phyloP scores from a whole-genome alignment of 2,113 vertebrate species.

The Centrocercus urophasianus region DNA sequence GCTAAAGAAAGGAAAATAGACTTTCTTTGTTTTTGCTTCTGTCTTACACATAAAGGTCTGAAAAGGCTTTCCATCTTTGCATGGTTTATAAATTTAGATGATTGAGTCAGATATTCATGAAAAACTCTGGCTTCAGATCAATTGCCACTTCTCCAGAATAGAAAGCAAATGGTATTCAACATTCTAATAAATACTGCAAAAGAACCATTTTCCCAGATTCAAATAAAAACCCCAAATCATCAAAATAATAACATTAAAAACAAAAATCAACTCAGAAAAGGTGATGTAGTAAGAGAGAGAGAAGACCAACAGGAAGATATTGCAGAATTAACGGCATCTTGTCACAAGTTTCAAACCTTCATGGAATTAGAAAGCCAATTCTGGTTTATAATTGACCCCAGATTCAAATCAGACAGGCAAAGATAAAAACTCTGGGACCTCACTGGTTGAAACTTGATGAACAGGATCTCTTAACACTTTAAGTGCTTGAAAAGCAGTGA shows the following conservation, averaged over 20 bases:
- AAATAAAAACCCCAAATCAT: not conserved
- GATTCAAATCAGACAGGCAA: not conserved
- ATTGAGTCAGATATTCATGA: not conserved
- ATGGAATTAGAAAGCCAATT: not conserved
- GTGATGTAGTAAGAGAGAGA: not conserved
- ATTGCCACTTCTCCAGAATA: not conserved
- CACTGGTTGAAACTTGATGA: not conserved
- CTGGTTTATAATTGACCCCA: not conserved
- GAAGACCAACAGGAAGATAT: not conserved
- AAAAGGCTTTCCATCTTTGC: not conserved
- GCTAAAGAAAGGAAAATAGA: not conserved
- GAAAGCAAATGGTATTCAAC: not conserved
- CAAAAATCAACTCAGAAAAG: not conserved
- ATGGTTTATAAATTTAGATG: not conserved
- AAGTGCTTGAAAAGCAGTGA: not conserved
- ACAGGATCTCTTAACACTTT: not conserved
- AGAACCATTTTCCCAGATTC: not conserved
- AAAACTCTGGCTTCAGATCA: not conserved
- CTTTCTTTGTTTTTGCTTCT: not conserved
- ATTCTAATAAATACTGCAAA: not conserved
- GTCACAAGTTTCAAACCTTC: not conserved
- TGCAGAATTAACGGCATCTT: not conserved
- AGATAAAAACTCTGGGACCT: not conserved
- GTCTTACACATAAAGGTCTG: not conserved
- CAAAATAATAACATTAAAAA: not conserved